Base-by-base conservation (phyloP, 2,888 invertebrate genomes). In the Syrphus vitripennis region DNA sequence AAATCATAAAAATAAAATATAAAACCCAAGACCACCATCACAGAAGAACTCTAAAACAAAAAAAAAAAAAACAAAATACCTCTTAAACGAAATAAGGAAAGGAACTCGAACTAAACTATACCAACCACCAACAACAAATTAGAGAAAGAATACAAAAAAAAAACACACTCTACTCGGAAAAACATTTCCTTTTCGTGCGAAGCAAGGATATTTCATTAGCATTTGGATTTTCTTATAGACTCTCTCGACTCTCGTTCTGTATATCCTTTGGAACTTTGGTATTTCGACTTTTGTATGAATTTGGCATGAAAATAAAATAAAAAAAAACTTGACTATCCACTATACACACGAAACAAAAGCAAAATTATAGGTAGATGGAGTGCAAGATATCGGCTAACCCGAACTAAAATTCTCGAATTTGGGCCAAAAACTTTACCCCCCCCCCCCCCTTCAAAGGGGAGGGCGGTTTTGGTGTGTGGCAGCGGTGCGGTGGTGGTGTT, bases 121-220 rank as follows among this genome's bases (percentile, higher is more conserved):
- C 9, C 26, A 29, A 53, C 50, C 12, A 48, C 4, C 19, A 16
- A n/a, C 0, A 61, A 48, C 19, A 16, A 21, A 31, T 24, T 40
- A 14, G 40, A 24, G 26, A 57, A 48, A 34, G 59, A 59, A 50
- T n/a, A 59, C 12, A 10, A 55, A 31, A 31, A 2, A 31, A 65
- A 55, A 12, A 14, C 34, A 55, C 50, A 29, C 29, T 34, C 53
- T 12, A 50, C 48, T 40, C 34, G 26, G 21, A 26, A 24, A 69
- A 72, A 72, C 76, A 84, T 76, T 84, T 84, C 80, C 72, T 71
- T 84, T 84, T 65, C 84, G 84, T 84, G 84, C 76, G 72, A 80
- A 84, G 76, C 72, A 80, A 84, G 80, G 71, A 84, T 84, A 84
- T 80, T 84, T 84, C 84, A 84, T 84, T 77, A 84, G 72, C 80